Conservation (phyloP, 1,140 invertebrate genomes). For the Nymphalis io region DNA sequence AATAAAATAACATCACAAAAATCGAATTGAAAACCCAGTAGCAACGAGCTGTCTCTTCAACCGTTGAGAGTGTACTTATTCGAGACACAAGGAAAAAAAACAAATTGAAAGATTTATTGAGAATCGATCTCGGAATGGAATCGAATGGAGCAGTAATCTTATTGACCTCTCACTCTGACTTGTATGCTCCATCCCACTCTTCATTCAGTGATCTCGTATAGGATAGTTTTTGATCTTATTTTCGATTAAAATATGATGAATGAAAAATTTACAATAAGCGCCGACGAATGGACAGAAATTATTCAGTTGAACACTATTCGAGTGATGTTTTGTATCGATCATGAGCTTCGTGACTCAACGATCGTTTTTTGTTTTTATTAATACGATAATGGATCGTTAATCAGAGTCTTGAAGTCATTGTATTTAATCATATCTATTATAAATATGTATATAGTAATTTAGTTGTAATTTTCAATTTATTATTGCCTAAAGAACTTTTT, state of each 20-base stretch:
- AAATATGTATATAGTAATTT: too few relatives aligned
- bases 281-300: constrained; percentile 46
- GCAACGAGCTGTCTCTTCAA: constrained; percentile 64
- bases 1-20: constrained; percentile 54
- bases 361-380: constrained; percentile 12
- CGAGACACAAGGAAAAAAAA: constrained; percentile 52
- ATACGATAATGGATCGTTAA: constrained; percentile 4
- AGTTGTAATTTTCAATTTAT: too few relatives aligned
- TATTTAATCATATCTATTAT: too few relatives aligned
- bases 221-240: constrained; percentile 59
- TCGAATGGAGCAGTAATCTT: constrained; percentile 51
- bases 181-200: constrained; percentile 47
- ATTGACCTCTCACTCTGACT: constrained; percentile 39
- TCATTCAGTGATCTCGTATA: constrained; percentile 51
- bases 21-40: constrained; percentile 66
- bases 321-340: constrained; percentile 7
- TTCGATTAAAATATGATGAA: constrained; percentile 71
- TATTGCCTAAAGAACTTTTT: too few relatives aligned
- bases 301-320: constrained; percentile 43
- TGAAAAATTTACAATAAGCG: constrained; percentile 55
- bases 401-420: neutral
- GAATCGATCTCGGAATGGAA: constrained; percentile 70
- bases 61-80: constrained; percentile 57
- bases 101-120: constrained; percentile 67
- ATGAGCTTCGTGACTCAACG: constrained; percentile 12